A percentile compares a stretch with the other conserved stretches of the same genome.
Conservation (phyloP, 1,140 invertebrate genomes). For the Melipona quadrifasciata region DNA sequence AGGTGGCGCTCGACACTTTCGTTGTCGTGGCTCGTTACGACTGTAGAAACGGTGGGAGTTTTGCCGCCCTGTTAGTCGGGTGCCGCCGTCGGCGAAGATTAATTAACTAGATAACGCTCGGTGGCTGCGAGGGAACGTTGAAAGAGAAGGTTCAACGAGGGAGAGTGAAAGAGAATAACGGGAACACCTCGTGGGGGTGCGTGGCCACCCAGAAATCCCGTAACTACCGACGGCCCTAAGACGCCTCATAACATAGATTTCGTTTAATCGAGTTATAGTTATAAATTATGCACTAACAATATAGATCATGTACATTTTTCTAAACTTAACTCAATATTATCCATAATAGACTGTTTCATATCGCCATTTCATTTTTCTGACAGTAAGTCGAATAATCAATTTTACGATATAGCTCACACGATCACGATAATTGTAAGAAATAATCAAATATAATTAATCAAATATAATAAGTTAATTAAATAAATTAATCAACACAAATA, state of each 20-base stretch:
- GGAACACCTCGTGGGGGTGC: not conserved
- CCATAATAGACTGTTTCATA: no score
- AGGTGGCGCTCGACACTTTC: constrained; percentile 60
- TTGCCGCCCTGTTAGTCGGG: constrained; percentile 63
- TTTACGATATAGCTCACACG: no score
- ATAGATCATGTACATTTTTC: not conserved
- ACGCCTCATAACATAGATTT: not conserved
- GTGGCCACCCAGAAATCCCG: not conserved
- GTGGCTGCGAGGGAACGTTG: constrained; percentile 62
- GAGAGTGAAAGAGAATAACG: constrained; percentile 22
- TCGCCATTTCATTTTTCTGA: no score
- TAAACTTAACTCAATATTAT: not conserved
- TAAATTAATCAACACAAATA: no score
- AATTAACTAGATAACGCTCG: constrained; percentile 80
- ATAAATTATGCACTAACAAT: no score
- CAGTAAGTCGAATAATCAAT: no score
- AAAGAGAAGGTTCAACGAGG: constrained; percentile 12
- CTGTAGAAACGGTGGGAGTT: constrained; percentile 64
- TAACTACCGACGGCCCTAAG: constrained; percentile 1
- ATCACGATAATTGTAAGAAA: no score
- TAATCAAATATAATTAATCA: not conserved
- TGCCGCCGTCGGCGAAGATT: constrained; percentile 75
- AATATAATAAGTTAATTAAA: no score
- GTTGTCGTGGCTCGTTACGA: constrained; percentile 67
- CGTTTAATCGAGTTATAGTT: no score